These are phyloP conservation scores for Cordilura impudica DNA, from an alignment of 2,888 invertebrate species.

Conservation along the genomic window DNA sequence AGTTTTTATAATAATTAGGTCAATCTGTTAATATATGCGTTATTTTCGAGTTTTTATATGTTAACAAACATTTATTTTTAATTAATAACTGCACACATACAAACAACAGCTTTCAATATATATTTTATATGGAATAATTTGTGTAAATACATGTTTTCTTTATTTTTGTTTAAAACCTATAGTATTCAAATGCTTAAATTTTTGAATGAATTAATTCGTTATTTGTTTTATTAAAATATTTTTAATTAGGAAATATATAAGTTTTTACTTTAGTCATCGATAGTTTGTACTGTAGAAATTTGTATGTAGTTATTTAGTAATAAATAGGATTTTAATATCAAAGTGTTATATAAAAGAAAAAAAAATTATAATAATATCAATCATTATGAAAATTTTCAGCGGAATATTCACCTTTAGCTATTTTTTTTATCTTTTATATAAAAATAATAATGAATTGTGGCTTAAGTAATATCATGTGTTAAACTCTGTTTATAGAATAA, in stretches of 20 bases:
- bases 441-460: too few species aligned
- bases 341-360: not conserved
- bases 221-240: conserved; percentile 20
- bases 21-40: not conserved
- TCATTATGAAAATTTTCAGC: too few species aligned
- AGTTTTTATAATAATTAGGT: too few species aligned
- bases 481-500: too few species aligned
- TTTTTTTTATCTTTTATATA: too few species aligned
- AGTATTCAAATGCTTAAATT: conserved; percentile 12
- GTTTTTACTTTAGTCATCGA: not conserved
- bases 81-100: conserved; percentile 40
- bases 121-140: conserved; percentile 10
- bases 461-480: too few species aligned
- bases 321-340: not conserved
- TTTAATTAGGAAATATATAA: not conserved
- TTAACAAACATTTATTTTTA: conserved; percentile 30
- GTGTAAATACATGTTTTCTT: conserved; percentile 4
- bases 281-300: conserved; percentile 44
- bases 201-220: conserved; percentile 24
- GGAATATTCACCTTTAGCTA: too few species aligned
- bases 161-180: conserved; percentile 1
- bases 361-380: not conserved
- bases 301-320: not conserved
- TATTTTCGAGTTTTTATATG: conserved; percentile 12
- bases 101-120: conserved; percentile 38